A percentile compares a stretch with the other conserved stretches of the same genome.
Evolutionary conservation across 2,888 invertebrate genomes (phyloP).

Genomic region (Falcaria lacertinaria): DNA sequence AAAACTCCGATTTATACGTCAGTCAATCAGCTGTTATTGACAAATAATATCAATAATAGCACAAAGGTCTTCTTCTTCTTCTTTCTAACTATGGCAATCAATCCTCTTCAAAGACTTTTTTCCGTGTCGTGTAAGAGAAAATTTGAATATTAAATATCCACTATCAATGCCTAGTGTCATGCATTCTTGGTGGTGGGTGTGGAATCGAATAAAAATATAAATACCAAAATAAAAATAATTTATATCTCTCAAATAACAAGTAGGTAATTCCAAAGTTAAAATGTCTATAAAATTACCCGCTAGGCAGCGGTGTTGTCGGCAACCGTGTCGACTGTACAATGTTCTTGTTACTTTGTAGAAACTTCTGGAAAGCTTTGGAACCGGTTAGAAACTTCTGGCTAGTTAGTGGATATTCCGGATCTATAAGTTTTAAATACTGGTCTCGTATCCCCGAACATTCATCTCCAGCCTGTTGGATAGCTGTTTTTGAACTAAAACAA

Average conservation of each 20-base stretch:
- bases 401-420: slow-evolving; percentile 11
- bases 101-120: no score
- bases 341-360: slow-evolving; percentile 43
- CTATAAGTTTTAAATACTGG: not conserved
- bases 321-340: slow-evolving; percentile 19
- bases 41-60: no score
- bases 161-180: no score
- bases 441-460: not conserved
- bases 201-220: not conserved
- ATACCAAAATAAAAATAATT: slow-evolving; percentile 9
- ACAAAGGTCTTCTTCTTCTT: no score
- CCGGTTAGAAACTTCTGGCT: slow-evolving; percentile 50
- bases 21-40: no score
- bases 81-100: no score
- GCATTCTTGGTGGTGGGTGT: no score
- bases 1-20: no score
- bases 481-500: slow-evolving; percentile 27
- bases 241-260: slow-evolving; percentile 26
- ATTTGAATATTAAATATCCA: no score
- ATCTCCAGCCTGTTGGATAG: slow-evolving; percentile 8
- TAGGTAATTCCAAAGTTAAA: slow-evolving; percentile 16
- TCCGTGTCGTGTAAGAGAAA: no score
- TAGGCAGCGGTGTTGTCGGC: slow-evolving; percentile 9
- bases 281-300: slow-evolving; percentile 24
- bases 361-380: slow-evolving; percentile 55